These are phyloP conservation scores for Apotomis turbidana DNA, from an alignment of 2,888 invertebrate genomes.

Conservation along the genomic window DNA sequence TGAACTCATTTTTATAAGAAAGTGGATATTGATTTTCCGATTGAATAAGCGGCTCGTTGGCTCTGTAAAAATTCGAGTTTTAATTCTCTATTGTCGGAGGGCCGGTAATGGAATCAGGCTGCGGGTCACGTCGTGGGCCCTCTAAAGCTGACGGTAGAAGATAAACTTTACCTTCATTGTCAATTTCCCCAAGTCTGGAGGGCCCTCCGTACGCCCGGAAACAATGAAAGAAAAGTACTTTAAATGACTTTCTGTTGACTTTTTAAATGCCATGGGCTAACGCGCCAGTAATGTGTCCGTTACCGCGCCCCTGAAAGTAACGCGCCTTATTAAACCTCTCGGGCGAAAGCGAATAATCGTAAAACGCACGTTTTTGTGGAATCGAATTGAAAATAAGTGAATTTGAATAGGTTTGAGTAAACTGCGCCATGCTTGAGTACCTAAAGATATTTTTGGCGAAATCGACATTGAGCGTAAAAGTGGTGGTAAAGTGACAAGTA, in stretches of 20 bases:
- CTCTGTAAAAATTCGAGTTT: constrained; percentile 70
- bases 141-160: constrained; percentile 77
- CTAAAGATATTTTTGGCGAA: neutral
- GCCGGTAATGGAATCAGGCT: constrained; percentile 70
- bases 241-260: constrained; percentile 71
- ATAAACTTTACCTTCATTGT: constrained; percentile 82
- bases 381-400: constrained; percentile 6
- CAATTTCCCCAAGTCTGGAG: constrained; percentile 78
- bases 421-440: neutral
- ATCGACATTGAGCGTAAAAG: too few relatives aligned
- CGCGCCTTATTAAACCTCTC: constrained; percentile 20
- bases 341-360: constrained; percentile 4
- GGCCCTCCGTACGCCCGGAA: constrained; percentile 69
- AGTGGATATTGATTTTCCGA: constrained; percentile 66
- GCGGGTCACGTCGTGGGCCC: constrained; percentile 75
- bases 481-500: too few relatives aligned
- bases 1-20: constrained; percentile 44
- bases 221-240: constrained; percentile 79
- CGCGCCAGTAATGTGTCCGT: constrained; percentile 53
- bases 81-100: constrained; percentile 72
- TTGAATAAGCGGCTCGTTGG: constrained; percentile 70
- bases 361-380: constrained; percentile 25
- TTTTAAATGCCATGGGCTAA: constrained; percentile 68
- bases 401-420: neutral
- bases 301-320: constrained; percentile 15